Conservation (phyloP, 2,113 vertebrate genomes). For the Paratilapia polleni region DNA sequence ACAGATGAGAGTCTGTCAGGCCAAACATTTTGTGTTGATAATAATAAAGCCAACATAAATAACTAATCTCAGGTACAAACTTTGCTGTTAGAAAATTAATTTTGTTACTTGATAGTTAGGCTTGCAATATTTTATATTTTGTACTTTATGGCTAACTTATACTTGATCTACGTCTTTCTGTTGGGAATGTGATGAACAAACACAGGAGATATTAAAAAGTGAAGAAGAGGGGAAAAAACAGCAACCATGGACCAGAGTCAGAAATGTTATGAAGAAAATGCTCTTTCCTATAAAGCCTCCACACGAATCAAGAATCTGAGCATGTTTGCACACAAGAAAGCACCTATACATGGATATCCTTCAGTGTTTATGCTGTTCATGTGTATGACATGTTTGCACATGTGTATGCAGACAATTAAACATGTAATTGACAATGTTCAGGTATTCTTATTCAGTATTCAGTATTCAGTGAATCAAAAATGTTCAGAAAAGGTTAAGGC, state of each 20-base stretch:
- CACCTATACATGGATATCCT: neutral
- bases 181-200: slow-evolving; percentile 45
- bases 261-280: neutral
- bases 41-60: slow-evolving; percentile 57
- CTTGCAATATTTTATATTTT: slow-evolving; percentile 38
- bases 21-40: slow-evolving; percentile 57
- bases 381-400: neutral
- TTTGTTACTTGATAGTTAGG: slow-evolving; percentile 54
- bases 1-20: slow-evolving; percentile 46
- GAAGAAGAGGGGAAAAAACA: slow-evolving; percentile 2
- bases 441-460: neutral
- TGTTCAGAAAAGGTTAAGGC: slow-evolving; percentile 35
- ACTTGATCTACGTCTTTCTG: slow-evolving; percentile 25
- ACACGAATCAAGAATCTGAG: neutral
- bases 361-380: neutral
- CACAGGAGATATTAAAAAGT: slow-evolving; percentile 13
- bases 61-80: slow-evolving; percentile 41
- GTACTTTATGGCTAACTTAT: slow-evolving; percentile 20
- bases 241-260: neutral
- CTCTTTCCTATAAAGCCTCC: neutral
- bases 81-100: slow-evolving; percentile 37
- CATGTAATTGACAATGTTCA: slow-evolving; percentile 1
- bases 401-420: neutral
- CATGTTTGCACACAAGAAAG: neutral
- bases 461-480: neutral